These are phyloP conservation scores for Morpho achilles DNA, from an alignment of 2,888 invertebrate species.

Conservation along the genomic window DNA sequence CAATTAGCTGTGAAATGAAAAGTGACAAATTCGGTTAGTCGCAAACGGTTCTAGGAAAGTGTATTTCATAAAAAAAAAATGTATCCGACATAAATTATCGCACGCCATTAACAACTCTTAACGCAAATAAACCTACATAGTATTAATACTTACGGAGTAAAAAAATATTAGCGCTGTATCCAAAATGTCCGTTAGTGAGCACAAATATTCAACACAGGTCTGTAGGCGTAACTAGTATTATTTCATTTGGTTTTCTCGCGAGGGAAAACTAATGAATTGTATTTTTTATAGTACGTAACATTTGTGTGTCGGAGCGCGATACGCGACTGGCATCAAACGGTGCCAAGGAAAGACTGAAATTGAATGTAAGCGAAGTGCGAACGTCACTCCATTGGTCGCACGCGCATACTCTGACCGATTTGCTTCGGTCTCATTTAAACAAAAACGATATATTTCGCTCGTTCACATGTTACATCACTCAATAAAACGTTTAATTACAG, in stretches of 20 bases:
- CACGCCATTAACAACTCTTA: too few species aligned
- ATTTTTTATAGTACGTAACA: slow-evolving; percentile 29
- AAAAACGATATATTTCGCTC: slow-evolving; percentile 15
- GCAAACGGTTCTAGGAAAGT: too few species aligned
- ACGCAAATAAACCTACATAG: neutral
- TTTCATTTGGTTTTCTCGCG: slow-evolving; percentile 68
- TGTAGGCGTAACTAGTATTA: slow-evolving; percentile 35
- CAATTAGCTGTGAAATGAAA: too few species aligned
- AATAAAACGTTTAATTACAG: neutral
- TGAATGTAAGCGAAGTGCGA: slow-evolving; percentile 12
- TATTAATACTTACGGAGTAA: slow-evolving; percentile 16
- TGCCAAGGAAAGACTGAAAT: slow-evolving; percentile 43
- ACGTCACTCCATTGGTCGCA: slow-evolving; percentile 27
- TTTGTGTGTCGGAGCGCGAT: slow-evolving; percentile 11
- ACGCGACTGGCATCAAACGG: slow-evolving; percentile 27
- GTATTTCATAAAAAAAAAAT: too few species aligned
- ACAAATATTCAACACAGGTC: slow-evolving; percentile 51
- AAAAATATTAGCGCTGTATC: neutral
- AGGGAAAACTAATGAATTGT: slow-evolving; percentile 64
- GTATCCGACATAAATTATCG: too few species aligned
- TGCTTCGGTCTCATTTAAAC: slow-evolving; percentile 35
- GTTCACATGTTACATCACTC: neutral
- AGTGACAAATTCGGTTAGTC: too few species aligned
- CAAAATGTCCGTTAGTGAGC: slow-evolving; percentile 5
- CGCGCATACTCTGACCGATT: slow-evolving; percentile 53